Base-by-base conservation (phyloP, 2,888 invertebrate species). In the Limnephilus lunatus region DNA sequence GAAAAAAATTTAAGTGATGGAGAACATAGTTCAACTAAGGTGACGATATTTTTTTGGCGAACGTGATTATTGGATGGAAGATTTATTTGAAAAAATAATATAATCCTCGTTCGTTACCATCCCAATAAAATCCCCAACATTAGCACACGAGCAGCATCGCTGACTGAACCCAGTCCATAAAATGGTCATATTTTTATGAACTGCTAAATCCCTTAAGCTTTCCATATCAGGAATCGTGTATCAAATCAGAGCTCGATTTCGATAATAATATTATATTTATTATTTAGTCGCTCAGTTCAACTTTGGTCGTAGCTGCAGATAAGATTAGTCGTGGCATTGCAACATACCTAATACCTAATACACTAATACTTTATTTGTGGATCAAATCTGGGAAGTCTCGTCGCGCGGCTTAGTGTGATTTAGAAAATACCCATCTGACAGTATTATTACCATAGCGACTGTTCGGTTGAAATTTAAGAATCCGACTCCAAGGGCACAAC, bases 231-330 rank as follows among this genome's bases (percentile, higher is more conserved):
- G 25, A 25, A 35, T 44, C 85, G 39, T n/a, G 85, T 86, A 30
- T 39, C n/a, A 86, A 86, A 86, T 86, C 85, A 86, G 85, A 86
- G 39, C 48, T 48, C 48, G 25, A n/a, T 7, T 30, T 3, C 85
- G 44, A 86, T 86, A 86, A 86, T 39, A n/a, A 68, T 25, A 53
- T 19, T 7, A 68, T 25, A 68, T 68, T 68, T 25, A 68, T 25
- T 68, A 68, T 68, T 68, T 68, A 68, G 25, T 68, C 4, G 53
- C 19, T 53, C 19, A 25, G 25, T 68, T 68, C 68, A n/a, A 68
- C 68, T 68, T 68, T 25, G n/a, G 25, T 68, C 68, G n/a, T 1
- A 68, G 68, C 68, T 25, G 9, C 9, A 9, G 68, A 68, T 68
- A 68, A 68, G 68, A 68, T 68, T 68, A 68, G 9, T 25, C 25